phyloP scores from a whole-genome alignment of 2,113 vertebrate genomes.

The Chloroceryle aenea region DNA sequence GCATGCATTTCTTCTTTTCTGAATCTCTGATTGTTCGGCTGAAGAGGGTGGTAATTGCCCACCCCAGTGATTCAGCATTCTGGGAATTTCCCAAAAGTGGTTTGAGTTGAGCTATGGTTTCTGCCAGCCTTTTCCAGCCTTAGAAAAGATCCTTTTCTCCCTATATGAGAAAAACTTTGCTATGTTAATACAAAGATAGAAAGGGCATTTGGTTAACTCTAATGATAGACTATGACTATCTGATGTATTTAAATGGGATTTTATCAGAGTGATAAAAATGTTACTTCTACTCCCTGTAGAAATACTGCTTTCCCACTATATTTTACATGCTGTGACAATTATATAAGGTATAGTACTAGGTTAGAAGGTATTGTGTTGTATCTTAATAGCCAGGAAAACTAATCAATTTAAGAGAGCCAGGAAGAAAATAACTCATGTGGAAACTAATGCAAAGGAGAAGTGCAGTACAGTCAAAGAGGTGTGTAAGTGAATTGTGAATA shows the following conservation, averaged over 20 bases:
- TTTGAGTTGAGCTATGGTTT: constrained; percentile 16
- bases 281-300: background rate
- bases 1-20: background rate
- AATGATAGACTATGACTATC: background rate
- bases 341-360: background rate
- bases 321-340: background rate
- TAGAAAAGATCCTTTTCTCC: background rate
- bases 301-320: background rate
- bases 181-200: background rate
- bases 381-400: background rate
- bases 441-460: background rate
- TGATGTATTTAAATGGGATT: background rate
- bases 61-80: constrained; percentile 34
- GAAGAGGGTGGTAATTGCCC: constrained; percentile 30
- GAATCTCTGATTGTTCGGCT: background rate
- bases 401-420: background rate
- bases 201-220: background rate
- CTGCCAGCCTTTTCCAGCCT: background rate
- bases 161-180: background rate
- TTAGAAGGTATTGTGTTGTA: background rate
- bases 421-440: background rate
- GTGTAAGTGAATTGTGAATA: background rate
- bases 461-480: background rate
- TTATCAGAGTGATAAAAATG: background rate
- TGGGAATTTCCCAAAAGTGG: constrained; percentile 39